Base-by-base conservation (phyloP, 2,113 vertebrate genomes). In the Ahaetulla prasina region DNA sequence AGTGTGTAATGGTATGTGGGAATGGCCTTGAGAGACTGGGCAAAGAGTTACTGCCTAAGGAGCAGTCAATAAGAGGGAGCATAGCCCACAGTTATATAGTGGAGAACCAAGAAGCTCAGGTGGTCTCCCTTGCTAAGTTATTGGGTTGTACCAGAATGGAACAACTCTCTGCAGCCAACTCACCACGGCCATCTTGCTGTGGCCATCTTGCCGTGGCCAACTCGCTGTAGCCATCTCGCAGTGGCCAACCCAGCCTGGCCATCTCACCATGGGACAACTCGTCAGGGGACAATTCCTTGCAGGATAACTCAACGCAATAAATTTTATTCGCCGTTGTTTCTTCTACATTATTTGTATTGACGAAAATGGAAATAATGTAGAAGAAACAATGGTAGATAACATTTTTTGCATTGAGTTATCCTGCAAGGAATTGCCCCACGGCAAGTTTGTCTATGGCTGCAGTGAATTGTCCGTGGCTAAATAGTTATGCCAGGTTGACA, bases 341-440 rank as follows among this genome's bases (percentile, higher is more conserved):
- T 68, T 14, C 60, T 60, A 30, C 27, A 30, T 60, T 60, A 60
- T 12, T 60, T 63, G 27, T 68, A n/a, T 68, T 68, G 30, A n/a
- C 60, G n/a, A 68, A n/a, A n/a, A 14, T n/a, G 27, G 60, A 63
- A 63, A 63, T 63, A 12, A 63, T 14, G 11, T n/a, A 63, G 27
- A 63, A 68, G 12, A n/a, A n/a, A 68, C 30, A 68, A 12, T 68
- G 30, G 30, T 30, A 68, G 11, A n/a, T 68, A 68, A 68, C 30
- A 68, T 68, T 68, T n/a, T n/a, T 14, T n/a, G 60, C 30, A 68
- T 6, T n/a, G 30, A n/a, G 30, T 68, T n/a, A n/a, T n/a, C 30
- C 14, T n/a, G 4, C 4, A 0, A 0, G n/a, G 60, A 30, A 68
- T n/a, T 63, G 60, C 11, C 60, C 60, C 60, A 63, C 0, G 23